Evolutionary conservation across 2,113 vertebrate species (phyloP).

Genomic region (Aplodontia rufa): DNA sequence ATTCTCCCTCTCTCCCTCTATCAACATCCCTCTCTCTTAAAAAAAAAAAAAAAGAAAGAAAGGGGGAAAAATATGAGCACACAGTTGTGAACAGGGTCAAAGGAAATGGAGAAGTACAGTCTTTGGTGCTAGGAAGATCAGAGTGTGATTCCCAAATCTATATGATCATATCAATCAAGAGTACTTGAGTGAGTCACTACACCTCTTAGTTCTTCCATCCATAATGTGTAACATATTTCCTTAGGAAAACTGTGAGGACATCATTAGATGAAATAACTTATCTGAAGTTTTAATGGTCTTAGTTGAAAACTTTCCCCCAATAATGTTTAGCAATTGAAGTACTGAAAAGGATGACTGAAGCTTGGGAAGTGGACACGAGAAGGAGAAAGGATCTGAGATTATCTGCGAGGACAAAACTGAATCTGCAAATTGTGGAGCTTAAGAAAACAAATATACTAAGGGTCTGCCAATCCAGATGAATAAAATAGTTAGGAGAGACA

Average conservation of each 20-base stretch:
- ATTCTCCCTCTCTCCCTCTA: no score
- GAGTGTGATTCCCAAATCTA: neutral
- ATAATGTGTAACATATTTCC: neutral
- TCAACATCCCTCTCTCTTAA: no score
- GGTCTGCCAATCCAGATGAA: conserved; percentile 22
- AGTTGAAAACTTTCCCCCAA: neutral
- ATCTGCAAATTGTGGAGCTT: neutral
- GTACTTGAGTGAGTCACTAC: neutral
- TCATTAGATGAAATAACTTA: neutral
- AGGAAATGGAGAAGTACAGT: neutral
- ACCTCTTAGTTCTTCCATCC: neutral
- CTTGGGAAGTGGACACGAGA: neutral
- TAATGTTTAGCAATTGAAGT: conserved; percentile 4
- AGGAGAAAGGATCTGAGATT: neutral
- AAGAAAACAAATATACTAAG: conserved; percentile 29
- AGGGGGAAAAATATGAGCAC: neutral
- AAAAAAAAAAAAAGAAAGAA: no score
- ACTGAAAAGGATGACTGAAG: neutral
- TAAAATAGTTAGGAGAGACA: conserved; percentile 4
- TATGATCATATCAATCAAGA: neutral
- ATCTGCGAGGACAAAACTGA: neutral
- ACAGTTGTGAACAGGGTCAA: neutral
- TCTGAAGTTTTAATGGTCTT: neutral
- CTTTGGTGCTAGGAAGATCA: neutral
- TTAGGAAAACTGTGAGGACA: neutral